Evolutionary conservation across 2,888 invertebrate species (phyloP).

Genomic region (Ochropacha duplaris): DNA sequence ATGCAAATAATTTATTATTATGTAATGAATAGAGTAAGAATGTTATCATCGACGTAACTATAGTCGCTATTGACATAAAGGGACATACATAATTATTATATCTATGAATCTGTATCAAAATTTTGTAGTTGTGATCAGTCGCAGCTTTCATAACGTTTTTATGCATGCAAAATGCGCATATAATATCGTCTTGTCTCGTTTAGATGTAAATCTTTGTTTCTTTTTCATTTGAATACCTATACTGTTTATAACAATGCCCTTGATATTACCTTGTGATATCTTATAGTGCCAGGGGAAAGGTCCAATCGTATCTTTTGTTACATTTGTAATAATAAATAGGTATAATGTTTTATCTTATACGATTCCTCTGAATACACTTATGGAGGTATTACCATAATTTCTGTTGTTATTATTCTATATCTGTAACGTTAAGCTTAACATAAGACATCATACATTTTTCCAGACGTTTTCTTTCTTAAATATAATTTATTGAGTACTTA

Average conservation of each 20-base stretch:
- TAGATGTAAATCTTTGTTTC: constrained; percentile 32
- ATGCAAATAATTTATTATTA: constrained; percentile 59
- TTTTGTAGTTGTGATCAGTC: constrained; percentile 16
- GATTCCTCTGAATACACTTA: constrained; percentile 33
- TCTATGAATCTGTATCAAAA: constrained; percentile 11
- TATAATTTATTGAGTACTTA: constrained; percentile 62
- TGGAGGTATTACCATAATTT: constrained; percentile 39
- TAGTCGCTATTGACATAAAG: constrained; percentile 31
- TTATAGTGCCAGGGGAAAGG: constrained; percentile 38
- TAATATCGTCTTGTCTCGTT: constrained; percentile 22
- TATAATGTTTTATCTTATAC: constrained; percentile 7
- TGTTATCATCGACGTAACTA: constrained; percentile 44
- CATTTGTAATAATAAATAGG: constrained; percentile 30
- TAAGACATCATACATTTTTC: constrained; percentile 45
- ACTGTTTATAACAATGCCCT: constrained; percentile 17
- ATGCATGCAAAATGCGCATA: constrained; percentile 11
- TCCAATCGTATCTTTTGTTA: constrained; percentile 27
- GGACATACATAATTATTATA: constrained; percentile 24
- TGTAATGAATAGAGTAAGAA: constrained; percentile 50
- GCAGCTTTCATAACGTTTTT: constrained; percentile 19
- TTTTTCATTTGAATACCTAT: constrained; percentile 16
- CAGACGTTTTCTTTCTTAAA: constrained; percentile 52
- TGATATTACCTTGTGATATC: constrained; percentile 53
- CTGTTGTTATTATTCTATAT: constrained; percentile 44
- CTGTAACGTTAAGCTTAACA: constrained; percentile 41